A percentile compares a stretch with the other conserved stretches of the same genome.
Conservation (phyloP, 2,888 invertebrate genomes). For the Ichneumoninae sp. region DNA sequence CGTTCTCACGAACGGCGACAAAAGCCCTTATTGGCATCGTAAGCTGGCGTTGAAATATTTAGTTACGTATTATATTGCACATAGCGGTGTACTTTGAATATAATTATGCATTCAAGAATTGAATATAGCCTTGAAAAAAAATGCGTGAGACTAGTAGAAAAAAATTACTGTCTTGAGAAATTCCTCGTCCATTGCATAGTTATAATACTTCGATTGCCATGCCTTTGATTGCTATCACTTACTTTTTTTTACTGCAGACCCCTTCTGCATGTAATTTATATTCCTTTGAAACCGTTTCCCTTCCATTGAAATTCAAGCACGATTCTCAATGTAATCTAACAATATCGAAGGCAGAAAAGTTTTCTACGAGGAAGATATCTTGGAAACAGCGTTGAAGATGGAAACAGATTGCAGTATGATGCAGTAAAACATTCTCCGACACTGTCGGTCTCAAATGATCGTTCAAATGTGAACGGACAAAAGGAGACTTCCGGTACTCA, state of each 20-base stretch:
- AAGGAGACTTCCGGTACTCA: background rate
- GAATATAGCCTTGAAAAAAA: background rate
- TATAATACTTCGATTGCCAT: slow-evolving; percentile 14
- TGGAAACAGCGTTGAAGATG: background rate
- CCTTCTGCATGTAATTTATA: background rate
- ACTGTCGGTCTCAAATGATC: too few species aligned
- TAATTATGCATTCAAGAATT: background rate
- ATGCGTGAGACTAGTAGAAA: too few species aligned
- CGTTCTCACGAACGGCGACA: slow-evolving; percentile 22
- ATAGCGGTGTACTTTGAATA: slow-evolving; percentile 4
- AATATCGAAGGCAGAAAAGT: background rate
- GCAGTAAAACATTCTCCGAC: background rate
- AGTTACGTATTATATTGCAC: slow-evolving; percentile 30
- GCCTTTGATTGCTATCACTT: background rate
- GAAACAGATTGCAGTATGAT: background rate
- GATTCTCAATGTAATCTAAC: background rate
- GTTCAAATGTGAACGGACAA: background rate
- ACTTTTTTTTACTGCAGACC: background rate
- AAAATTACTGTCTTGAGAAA: background rate
- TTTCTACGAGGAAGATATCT: background rate
- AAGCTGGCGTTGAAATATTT: slow-evolving; percentile 43
- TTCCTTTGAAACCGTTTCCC: background rate
- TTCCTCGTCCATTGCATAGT: background rate
- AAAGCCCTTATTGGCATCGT: slow-evolving; percentile 29
- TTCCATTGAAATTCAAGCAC: background rate